Evolutionary conservation across 2,888 invertebrate species (phyloP).

Genomic region (Watsonalla cultraria): DNA sequence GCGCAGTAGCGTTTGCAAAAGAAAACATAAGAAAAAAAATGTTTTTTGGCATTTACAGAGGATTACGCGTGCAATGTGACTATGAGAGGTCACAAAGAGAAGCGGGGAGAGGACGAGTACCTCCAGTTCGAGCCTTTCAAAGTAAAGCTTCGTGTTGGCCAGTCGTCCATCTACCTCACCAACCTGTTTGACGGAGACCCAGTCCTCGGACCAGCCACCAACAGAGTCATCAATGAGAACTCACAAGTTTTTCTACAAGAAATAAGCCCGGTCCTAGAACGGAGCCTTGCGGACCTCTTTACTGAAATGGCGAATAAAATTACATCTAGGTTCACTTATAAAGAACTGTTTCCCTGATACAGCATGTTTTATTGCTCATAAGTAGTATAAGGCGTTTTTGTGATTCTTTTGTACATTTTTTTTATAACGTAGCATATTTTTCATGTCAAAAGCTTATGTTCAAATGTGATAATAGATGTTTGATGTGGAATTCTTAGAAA

Average conservation of each 20-base stretch:
- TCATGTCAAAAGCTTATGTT: conserved; percentile 11
- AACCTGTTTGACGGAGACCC: conserved; percentile 84
- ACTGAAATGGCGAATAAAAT: conserved; percentile 85
- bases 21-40: neutral
- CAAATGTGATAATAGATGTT: conserved; percentile 16
- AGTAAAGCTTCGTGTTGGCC: conserved; percentile 79
- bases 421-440: neutral
- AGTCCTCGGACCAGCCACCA: conserved; percentile 81
- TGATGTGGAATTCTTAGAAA: neutral
- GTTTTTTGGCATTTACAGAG: conserved; percentile 58
- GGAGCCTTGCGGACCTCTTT: conserved; percentile 81
- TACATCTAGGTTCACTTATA: conserved; percentile 82
- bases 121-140: conserved; percentile 82
- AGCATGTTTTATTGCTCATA: conserved; percentile 8
- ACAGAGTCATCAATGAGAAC: conserved; percentile 83
- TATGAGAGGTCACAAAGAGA: conserved; percentile 80
- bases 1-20: too few relatives aligned
- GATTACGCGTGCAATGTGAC: conserved; percentile 82
- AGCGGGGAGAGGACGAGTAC: conserved; percentile 77
- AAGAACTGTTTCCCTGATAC: conserved; percentile 81
- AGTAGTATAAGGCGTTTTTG: conserved; percentile 9
- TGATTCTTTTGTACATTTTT: conserved; percentile 7
- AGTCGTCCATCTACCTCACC: conserved; percentile 79
- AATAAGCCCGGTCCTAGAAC: conserved; percentile 82
- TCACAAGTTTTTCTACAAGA: conserved; percentile 82